Evolutionary conservation across 2,797 vertebrate genomes (phyloP).

Genomic region (Peromyscus melanophrys): DNA sequence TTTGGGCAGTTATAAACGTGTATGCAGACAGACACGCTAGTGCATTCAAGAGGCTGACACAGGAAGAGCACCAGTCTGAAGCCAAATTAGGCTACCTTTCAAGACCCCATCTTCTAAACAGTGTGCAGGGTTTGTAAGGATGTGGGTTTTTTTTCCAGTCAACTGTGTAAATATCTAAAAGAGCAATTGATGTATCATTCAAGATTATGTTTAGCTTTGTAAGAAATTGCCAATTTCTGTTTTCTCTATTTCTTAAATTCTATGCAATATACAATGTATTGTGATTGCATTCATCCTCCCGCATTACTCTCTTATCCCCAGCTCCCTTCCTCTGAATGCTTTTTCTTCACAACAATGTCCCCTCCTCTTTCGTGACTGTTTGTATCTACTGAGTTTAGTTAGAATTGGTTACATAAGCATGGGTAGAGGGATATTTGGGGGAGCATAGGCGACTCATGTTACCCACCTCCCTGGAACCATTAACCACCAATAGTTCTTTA

Average conservation of each 20-base stretch:
- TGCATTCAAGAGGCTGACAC: background rate
- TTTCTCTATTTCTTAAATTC: background rate
- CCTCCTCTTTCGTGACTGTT: background rate
- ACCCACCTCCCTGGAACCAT: background rate
- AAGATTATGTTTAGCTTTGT: background rate
- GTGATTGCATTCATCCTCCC: background rate
- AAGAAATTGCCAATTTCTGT: background rate
- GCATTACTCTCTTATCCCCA: background rate
- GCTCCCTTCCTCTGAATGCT: background rate
- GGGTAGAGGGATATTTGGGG: background rate
- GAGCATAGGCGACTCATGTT: background rate
- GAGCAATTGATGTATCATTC: background rate
- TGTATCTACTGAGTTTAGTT: background rate
- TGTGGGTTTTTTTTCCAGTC: slow-evolving; percentile 23
- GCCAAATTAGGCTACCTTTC: background rate
- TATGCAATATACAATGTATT: background rate
- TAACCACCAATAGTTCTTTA: background rate
- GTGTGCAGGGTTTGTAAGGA: background rate
- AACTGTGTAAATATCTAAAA: background rate
- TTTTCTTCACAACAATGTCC: background rate
- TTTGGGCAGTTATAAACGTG: slow-evolving; percentile 7
- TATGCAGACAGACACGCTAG: background rate
- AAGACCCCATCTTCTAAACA: background rate
- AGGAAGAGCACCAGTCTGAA: background rate
- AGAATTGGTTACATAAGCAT: background rate